These are phyloP conservation scores for Pelusios castaneus DNA, from an alignment of 2,113 vertebrate species.

Conservation along the genomic window DNA sequence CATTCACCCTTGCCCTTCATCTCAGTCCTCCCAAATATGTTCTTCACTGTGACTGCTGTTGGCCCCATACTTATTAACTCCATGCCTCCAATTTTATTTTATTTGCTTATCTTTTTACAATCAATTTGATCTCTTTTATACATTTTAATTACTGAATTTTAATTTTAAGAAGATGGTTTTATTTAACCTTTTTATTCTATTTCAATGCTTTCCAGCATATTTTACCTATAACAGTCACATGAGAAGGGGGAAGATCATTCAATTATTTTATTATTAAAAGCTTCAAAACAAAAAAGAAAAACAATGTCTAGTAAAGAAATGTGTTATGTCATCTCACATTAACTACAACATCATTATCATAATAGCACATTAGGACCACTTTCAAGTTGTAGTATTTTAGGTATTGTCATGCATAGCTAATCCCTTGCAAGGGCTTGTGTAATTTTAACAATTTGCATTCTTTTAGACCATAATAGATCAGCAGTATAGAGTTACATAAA, in stretches of 20 bases:
- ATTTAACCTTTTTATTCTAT: not conserved
- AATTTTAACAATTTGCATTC: not conserved
- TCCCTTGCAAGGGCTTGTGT: not conserved
- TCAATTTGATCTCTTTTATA: not conserved
- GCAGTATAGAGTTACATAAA: not conserved
- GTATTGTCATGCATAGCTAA: constrained; percentile 22
- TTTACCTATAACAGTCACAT: not conserved
- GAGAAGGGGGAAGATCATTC: not conserved
- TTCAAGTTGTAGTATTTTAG: not conserved
- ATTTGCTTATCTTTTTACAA: not conserved
- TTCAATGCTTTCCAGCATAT: not conserved
- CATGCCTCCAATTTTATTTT: not conserved
- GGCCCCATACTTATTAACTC: fast-evolving
- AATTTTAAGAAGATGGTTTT: not conserved
- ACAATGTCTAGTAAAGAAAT: constrained; percentile 11
- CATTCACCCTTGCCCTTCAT: not conserved
- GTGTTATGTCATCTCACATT: not conserved
- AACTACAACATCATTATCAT: not conserved
- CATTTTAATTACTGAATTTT: not conserved
- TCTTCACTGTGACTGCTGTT: fast-evolving
- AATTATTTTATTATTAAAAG: not conserved
- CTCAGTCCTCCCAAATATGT: not conserved
- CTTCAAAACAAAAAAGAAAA: not conserved
- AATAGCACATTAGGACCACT: constrained; percentile 13
- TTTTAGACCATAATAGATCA: not conserved